A percentile compares a stretch with the other conserved stretches of the same genome.
phyloP scores from a whole-genome alignment of 2,888 invertebrate genomes.

The Eilema caniola region DNA sequence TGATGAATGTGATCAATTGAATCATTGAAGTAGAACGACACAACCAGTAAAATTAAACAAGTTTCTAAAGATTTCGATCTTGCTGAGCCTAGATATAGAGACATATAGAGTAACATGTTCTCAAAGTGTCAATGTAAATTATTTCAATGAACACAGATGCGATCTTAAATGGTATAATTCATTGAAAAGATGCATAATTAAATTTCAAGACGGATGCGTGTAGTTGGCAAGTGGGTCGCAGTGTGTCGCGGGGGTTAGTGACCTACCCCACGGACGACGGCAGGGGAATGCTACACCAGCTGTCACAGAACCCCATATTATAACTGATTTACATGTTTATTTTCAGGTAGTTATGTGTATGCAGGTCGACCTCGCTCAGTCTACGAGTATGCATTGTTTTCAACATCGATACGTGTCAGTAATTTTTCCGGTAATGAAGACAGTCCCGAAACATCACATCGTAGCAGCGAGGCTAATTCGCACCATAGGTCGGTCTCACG shows the following conservation, averaged over 20 bases:
- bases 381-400: not conserved
- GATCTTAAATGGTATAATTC: conserved; percentile 18
- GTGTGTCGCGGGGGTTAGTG: conserved; percentile 23
- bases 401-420: not conserved
- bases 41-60: not conserved
- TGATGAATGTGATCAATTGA: not conserved
- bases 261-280: conserved; percentile 26
- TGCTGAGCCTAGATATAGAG: not conserved
- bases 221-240: conserved; percentile 9
- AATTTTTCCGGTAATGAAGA: not conserved
- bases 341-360: no score
- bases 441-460: not conserved
- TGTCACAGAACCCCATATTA: no score
- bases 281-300: no score
- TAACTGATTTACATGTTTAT: not conserved
- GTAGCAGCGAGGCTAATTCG: conserved; percentile 12
- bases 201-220: conserved; percentile 10
- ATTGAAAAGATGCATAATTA: conserved; percentile 14
- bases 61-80: not conserved
- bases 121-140: conserved; percentile 11
- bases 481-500: not conserved
- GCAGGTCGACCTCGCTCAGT: no score
- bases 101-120: not conserved
- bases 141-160: conserved; percentile 12
- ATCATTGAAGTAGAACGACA: no score